A percentile compares a stretch with the other conserved stretches of the same genome.
These are phyloP conservation scores for Diabrotica undecimpunctata DNA, from an alignment of 1,140 invertebrate genomes.

Conservation along the genomic window DNA sequence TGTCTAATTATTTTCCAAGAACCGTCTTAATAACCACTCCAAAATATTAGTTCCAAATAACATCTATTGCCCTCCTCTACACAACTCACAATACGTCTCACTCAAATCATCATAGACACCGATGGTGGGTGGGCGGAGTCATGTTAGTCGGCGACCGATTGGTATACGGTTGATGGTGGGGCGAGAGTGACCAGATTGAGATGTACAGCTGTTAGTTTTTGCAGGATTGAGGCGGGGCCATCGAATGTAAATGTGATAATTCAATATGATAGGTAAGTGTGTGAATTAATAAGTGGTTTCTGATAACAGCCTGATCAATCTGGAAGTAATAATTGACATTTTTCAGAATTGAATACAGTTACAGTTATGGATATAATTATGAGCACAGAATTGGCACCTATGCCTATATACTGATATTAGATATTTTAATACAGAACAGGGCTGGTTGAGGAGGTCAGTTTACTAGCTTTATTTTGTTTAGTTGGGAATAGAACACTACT, in stretches of 20 bases:
- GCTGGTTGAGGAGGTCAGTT: too few species aligned
- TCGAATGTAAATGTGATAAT: constrained; percentile 29
- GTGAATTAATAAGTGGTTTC: constrained; percentile 40
- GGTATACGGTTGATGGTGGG: constrained; percentile 28
- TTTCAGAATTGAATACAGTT: too few species aligned
- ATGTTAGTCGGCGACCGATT: constrained; percentile 27
- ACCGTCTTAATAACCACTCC: too few species aligned
- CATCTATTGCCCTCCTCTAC: background rate
- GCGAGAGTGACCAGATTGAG: constrained; percentile 37
- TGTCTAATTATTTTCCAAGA: too few species aligned
- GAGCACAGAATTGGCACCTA: too few species aligned
- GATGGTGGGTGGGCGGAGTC: constrained; percentile 37
- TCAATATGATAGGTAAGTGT: constrained; percentile 35
- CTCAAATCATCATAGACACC: constrained; percentile 29
- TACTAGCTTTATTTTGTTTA: too few species aligned
- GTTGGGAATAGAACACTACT: too few species aligned
- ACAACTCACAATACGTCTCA: constrained; percentile 33
- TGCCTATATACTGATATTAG: too few species aligned
- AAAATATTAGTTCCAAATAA: background rate
- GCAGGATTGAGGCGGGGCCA: constrained; percentile 21
- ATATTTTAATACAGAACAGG: too few species aligned
- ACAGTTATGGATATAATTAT: too few species aligned
- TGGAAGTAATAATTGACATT: too few species aligned
- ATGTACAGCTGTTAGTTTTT: constrained; percentile 45
- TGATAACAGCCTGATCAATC: constrained; percentile 34